These are phyloP conservation scores for Amblyteles armatorius DNA, from an alignment of 2,888 invertebrate species.

Conservation along the genomic window DNA sequence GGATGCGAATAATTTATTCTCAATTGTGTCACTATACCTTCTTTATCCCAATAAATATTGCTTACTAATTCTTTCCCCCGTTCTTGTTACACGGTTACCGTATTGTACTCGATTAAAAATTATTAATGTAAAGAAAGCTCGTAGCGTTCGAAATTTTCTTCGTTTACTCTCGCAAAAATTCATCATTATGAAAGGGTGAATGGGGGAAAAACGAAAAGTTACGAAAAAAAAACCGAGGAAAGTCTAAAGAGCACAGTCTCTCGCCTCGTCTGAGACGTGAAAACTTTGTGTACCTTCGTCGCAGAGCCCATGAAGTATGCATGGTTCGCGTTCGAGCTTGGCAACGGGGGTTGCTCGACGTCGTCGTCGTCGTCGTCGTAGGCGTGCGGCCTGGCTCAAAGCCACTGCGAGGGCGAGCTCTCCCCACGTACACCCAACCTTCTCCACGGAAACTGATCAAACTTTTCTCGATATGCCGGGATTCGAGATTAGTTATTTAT, in stretches of 20 bases:
- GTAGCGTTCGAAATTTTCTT: neutral
- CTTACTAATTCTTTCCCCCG: no score
- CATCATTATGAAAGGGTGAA: neutral
- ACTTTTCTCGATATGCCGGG: slow-evolving; percentile 80
- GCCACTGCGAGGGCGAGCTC: slow-evolving; percentile 70
- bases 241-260: slow-evolving; percentile 47
- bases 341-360: slow-evolving; percentile 63
- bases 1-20: no score
- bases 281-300: slow-evolving; percentile 71
- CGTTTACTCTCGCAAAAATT: slow-evolving; percentile 1
- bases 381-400: slow-evolving; percentile 63
- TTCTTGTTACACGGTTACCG: neutral
- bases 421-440: slow-evolving; percentile 60
- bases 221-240: neutral
- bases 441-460: slow-evolving; percentile 77
- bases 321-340: slow-evolving; percentile 66
- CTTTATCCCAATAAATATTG: no score
- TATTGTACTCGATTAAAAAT: neutral
- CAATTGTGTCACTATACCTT: no score
- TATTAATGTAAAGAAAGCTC: neutral
- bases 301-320: slow-evolving; percentile 71
- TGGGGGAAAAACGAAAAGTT: neutral
- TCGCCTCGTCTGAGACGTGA: slow-evolving; percentile 67
- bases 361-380: slow-evolving; percentile 39
- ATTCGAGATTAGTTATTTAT: slow-evolving; percentile 81